phyloP scores from a whole-genome alignment of 2,888 invertebrate species.

The Drepana falcataria region DNA sequence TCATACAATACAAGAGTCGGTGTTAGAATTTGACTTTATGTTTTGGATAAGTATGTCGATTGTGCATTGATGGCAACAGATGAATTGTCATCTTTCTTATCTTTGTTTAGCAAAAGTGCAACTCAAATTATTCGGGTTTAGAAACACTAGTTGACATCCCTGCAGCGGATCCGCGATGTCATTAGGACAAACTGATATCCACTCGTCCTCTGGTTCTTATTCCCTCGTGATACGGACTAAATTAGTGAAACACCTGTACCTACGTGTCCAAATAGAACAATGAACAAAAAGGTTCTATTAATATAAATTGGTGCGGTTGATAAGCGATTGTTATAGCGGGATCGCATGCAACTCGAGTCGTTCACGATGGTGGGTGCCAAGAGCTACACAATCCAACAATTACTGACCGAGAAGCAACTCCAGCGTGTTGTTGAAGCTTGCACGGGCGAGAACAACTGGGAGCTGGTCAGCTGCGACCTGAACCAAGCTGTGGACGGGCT shows the following conservation, averaged over 20 bases:
- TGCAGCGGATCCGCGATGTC: not conserved
- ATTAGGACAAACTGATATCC: not conserved
- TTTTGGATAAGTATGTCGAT: too few species aligned
- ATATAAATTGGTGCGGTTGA: slow-evolving; percentile 1
- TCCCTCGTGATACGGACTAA: not conserved
- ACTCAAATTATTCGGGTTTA: too few species aligned
- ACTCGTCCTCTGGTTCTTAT: not conserved
- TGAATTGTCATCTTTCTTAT: too few species aligned
- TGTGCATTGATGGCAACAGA: too few species aligned
- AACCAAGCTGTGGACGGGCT: slow-evolving; percentile 42
- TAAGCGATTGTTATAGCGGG: not conserved
- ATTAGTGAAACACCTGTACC: not conserved
- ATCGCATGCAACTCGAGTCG: not conserved
- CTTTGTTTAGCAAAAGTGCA: too few species aligned
- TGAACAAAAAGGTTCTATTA: slow-evolving; percentile 2
- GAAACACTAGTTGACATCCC: not conserved
- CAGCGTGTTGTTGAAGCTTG: slow-evolving; percentile 27
- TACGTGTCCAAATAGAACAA: not conserved
- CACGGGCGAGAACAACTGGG: slow-evolving; percentile 17
- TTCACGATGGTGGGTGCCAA: not conserved
- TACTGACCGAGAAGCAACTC: slow-evolving; percentile 41
- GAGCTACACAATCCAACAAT: slow-evolving; percentile 20
- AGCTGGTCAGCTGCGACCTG: slow-evolving; percentile 27
- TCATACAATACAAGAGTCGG: too few species aligned
- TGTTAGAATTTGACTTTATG: too few species aligned